phyloP scores from a whole-genome alignment of 2,888 invertebrate genomes.

The Sericinus montela region DNA sequence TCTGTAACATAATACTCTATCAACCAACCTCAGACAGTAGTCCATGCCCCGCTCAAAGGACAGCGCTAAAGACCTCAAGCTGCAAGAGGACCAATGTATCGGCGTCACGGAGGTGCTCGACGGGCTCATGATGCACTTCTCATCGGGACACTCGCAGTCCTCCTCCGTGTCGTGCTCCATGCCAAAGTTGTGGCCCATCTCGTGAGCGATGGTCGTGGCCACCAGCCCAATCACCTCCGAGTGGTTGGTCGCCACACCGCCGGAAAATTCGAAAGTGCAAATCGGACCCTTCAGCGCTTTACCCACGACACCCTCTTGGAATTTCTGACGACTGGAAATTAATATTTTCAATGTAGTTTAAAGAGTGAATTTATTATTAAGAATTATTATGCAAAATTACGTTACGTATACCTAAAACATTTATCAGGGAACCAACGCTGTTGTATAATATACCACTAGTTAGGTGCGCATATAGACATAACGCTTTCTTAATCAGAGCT shows the following conservation, averaged over 20 bases:
- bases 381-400: too few species aligned
- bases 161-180: conserved; percentile 75
- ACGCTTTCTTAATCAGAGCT: too few species aligned
- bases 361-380: too few species aligned
- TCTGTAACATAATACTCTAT: too few species aligned
- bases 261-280: neutral
- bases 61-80: neutral
- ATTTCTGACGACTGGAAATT: neutral
- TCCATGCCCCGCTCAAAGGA: neutral
- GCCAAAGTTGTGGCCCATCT: conserved; percentile 4
- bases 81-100: conserved; percentile 3
- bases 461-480: too few species aligned
- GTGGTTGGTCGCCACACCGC: neutral
- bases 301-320: neutral
- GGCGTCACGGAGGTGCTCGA: neutral
- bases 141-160: neutral
- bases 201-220: conserved; percentile 2
- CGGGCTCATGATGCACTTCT: neutral
- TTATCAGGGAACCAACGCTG: too few species aligned
- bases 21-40: conserved; percentile 7
- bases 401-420: too few species aligned
- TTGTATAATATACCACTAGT: too few species aligned
- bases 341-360: too few species aligned
- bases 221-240: neutral
- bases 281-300: neutral